These are phyloP conservation scores for Galemys pyrenaicus DNA, from an alignment of 2,113 vertebrate species.

Conservation along the genomic window DNA sequence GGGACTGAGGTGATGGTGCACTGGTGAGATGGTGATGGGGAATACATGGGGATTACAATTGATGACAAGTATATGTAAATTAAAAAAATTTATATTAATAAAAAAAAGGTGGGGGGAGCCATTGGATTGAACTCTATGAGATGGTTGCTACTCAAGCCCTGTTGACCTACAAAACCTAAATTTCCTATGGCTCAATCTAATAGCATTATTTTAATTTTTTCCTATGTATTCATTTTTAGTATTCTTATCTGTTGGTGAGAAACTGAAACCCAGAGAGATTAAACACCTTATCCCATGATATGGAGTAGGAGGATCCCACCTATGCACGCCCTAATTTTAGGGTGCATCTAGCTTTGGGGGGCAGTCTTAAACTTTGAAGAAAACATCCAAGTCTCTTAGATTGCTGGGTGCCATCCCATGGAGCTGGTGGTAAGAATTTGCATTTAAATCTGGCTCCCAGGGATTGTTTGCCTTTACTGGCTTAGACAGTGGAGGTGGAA, in stretches of 20 bases:
- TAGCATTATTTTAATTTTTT: background rate
- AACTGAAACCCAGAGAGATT: background rate
- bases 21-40: too few relatives aligned
- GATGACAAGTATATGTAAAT: too few relatives aligned
- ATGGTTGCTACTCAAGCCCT: background rate
- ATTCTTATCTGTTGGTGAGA: background rate
- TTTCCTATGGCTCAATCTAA: background rate
- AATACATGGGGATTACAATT: too few relatives aligned
- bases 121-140: background rate
- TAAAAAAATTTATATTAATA: too few relatives aligned
- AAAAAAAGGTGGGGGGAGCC: background rate
- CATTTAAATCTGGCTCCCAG: background rate
- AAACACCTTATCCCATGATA: background rate
- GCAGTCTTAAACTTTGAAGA: background rate
- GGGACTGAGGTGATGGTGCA: too few relatives aligned
- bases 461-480: background rate
- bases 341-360: background rate
- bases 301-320: background rate
- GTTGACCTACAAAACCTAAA: background rate
- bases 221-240: background rate
- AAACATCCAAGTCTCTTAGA: background rate
- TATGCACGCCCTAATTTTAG: rapidly evolving
- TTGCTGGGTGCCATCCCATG: too few relatives aligned
- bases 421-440: background rate
- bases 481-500: background rate